phyloP scores from a whole-genome alignment of 2,797 vertebrate species.

The Pelochelys cantorii region DNA sequence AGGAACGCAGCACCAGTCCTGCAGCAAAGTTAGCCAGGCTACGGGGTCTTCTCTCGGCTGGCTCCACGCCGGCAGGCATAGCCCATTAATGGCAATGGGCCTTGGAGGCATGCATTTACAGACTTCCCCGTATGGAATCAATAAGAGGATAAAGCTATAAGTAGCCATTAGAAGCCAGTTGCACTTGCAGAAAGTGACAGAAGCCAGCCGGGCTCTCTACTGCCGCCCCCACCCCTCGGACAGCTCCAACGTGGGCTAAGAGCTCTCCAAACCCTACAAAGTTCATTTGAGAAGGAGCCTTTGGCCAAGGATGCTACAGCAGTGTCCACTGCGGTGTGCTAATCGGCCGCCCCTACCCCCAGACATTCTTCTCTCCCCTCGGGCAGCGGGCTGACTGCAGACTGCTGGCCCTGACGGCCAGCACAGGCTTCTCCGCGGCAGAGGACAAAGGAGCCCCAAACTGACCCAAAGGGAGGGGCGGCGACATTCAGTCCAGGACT shows the following conservation, averaged over 20 bases:
- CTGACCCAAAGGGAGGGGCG: not conserved
- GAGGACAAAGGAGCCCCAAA: not conserved
- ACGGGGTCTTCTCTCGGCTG: not conserved
- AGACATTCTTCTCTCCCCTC: rapidly evolving
- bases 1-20: not conserved
- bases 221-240: rapidly evolving
- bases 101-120: not conserved
- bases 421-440: not conserved
- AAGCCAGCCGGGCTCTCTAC: not conserved
- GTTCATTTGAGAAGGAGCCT: not conserved
- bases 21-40: not conserved
- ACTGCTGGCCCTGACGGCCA: too few relatives aligned
- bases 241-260: not conserved
- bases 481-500: not conserved
- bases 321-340: rapidly evolving
- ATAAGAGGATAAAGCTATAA: not conserved
- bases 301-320: not conserved
- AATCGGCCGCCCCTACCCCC: not conserved
- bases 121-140: not conserved
- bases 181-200: not conserved
- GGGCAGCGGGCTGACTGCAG: not conserved
- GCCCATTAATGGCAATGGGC: not conserved
- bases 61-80: not conserved
- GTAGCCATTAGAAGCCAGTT: not conserved
- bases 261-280: not conserved